phyloP scores from a whole-genome alignment of 2,888 invertebrate species.

The Rhagium mordax region DNA sequence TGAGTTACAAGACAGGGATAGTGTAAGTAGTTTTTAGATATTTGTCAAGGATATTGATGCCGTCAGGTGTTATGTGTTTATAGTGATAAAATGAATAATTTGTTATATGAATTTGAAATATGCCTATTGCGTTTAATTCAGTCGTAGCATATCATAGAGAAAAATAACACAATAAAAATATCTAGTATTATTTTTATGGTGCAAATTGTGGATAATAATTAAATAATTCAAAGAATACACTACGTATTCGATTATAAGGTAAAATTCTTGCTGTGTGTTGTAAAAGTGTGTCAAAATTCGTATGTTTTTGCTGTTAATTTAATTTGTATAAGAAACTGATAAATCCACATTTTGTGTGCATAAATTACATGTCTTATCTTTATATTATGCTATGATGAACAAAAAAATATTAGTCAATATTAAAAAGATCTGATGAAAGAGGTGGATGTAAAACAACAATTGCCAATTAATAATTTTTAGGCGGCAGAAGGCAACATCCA shows the following conservation, averaged over 20 bases:
- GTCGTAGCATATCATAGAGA: not conserved
- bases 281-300: not conserved
- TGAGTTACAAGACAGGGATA: slow-evolving; percentile 65
- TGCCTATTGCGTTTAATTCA: not conserved
- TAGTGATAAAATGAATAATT: not conserved
- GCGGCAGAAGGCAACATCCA: not conserved
- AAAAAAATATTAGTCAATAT: slow-evolving; percentile 12
- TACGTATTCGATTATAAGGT: too few relatives aligned
- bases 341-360: too few relatives aligned
- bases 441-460: not conserved
- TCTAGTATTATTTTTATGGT: not conserved
- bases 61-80: not conserved
- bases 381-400: not conserved
- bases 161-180: not conserved
- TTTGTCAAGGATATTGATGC: slow-evolving; percentile 3
- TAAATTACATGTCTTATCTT: not conserved
- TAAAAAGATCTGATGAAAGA: slow-evolving; percentile 18
- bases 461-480: not conserved
- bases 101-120: slow-evolving; percentile 4
- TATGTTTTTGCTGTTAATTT: not conserved
- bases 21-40: slow-evolving; percentile 69
- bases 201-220: too few relatives aligned
- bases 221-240: too few relatives aligned
- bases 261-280: too few relatives aligned
- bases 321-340: not conserved